Evolutionary conservation across 2,888 invertebrate species (phyloP).

Genomic region (Dendrolimus houi): DNA sequence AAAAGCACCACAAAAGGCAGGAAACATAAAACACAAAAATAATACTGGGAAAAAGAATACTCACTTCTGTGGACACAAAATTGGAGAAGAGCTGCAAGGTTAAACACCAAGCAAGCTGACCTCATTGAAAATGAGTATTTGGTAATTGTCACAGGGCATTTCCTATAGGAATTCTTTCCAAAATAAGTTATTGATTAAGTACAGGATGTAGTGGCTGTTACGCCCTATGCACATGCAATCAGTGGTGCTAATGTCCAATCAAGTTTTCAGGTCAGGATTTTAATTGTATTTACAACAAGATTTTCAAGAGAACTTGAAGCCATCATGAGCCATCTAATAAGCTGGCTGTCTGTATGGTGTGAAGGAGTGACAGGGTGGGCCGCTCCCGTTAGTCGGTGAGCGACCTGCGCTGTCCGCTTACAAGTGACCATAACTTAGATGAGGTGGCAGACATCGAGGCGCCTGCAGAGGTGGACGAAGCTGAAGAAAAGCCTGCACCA

Average conservation of each 20-base stretch:
- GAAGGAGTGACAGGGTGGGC: slow-evolving; percentile 47
- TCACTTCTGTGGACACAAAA: not conserved
- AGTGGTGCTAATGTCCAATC: slow-evolving; percentile 71
- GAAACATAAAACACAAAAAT: not conserved
- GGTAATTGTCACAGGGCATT: not conserved
- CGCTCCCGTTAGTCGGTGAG: slow-evolving; percentile 45
- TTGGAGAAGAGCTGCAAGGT: not conserved
- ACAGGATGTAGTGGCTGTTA: not conserved
- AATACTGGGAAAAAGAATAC: not conserved
- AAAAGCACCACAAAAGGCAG: not conserved
- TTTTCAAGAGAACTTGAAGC: not conserved
- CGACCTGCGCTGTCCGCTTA: slow-evolving; percentile 60
- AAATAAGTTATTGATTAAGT: not conserved
- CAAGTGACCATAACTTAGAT: slow-evolving; percentile 62
- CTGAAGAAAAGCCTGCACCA: slow-evolving; percentile 37
- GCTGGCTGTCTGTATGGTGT: not conserved
- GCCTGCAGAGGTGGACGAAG: slow-evolving; percentile 37
- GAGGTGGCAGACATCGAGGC: slow-evolving; percentile 42
- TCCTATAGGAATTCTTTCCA: not conserved
- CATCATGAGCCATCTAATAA: not conserved
- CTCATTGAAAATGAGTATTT: not conserved
- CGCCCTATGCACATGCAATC: slow-evolving; percentile 33
- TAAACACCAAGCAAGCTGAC: not conserved
- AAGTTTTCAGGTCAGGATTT: slow-evolving; percentile 72
- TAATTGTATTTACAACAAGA: slow-evolving; percentile 35